Evolutionary conservation across 2,113 vertebrate species (phyloP).

Genomic region (Colius striatus): DNA sequence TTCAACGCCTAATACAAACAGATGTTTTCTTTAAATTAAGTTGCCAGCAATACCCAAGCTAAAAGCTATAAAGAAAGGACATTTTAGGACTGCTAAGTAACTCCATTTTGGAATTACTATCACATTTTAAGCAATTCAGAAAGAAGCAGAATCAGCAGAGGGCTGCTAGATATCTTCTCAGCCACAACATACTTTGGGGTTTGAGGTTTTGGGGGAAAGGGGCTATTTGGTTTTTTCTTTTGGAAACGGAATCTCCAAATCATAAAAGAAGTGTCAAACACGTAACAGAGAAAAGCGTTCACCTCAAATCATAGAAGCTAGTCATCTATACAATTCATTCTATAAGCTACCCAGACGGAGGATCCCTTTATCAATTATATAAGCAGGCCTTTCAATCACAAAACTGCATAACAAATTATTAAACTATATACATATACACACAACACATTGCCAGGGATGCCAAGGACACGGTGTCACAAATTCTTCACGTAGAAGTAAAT

Average conservation of each 20-base stretch:
- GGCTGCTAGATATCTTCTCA: neutral
- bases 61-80: neutral
- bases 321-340: neutral
- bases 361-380: neutral
- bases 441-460: neutral
- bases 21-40: conserved; percentile 22
- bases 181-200: neutral
- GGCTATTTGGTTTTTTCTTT: neutral
- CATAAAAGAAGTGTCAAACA: neutral
- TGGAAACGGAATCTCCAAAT: neutral
- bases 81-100: neutral
- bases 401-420: neutral
- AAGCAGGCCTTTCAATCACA: neutral
- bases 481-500: neutral
- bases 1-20: conserved; percentile 88
- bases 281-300: neutral
- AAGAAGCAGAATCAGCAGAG: neutral
- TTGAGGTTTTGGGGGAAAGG: neutral
- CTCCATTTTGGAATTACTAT: neutral
- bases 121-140: neutral
- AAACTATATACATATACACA: neutral
- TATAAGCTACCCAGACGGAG: neutral
- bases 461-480: neutral
- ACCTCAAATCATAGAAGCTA: neutral
- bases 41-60: neutral